phyloP scores from a whole-genome alignment of 2,797 vertebrate genomes.

The Clarias laeviceps region DNA sequence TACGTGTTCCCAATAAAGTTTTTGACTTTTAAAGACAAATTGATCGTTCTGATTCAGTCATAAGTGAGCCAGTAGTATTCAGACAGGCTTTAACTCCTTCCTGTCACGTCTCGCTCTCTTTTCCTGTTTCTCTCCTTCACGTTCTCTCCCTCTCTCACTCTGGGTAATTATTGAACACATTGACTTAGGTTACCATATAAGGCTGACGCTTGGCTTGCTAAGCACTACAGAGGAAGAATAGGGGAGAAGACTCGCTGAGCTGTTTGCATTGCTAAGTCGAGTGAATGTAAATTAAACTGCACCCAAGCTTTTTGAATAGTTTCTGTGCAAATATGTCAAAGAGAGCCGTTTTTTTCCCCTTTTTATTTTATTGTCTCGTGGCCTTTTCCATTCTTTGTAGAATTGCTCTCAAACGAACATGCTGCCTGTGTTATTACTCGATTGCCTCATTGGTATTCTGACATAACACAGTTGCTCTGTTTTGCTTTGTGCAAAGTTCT shows the following conservation, averaged over 20 bases:
- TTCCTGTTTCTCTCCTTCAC: slow-evolving; percentile 1
- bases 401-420: slow-evolving; percentile 6
- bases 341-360: slow-evolving; percentile 31
- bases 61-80: background rate
- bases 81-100: background rate
- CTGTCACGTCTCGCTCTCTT: slow-evolving; percentile 1
- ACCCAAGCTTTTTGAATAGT: slow-evolving; percentile 15
- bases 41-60: background rate
- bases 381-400: background rate
- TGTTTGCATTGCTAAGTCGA: slow-evolving; percentile 33
- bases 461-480: slow-evolving; percentile 29
- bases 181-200: slow-evolving; percentile 56
- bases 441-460: slow-evolving; percentile 31
- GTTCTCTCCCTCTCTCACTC: background rate
- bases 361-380: slow-evolving; percentile 62
- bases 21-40: background rate
- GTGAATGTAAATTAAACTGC: slow-evolving; percentile 45
- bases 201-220: slow-evolving; percentile 53
- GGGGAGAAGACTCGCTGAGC: slow-evolving; percentile 15
- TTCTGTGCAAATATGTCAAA: slow-evolving; percentile 31
- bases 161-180: slow-evolving; percentile 59
- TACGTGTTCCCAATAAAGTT: background rate
- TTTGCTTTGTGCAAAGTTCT: slow-evolving; percentile 20
- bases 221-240: slow-evolving; percentile 42
- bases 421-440: slow-evolving; percentile 20